phyloP scores from a whole-genome alignment of 2,888 invertebrate species.

The Flexamia atlantica region DNA sequence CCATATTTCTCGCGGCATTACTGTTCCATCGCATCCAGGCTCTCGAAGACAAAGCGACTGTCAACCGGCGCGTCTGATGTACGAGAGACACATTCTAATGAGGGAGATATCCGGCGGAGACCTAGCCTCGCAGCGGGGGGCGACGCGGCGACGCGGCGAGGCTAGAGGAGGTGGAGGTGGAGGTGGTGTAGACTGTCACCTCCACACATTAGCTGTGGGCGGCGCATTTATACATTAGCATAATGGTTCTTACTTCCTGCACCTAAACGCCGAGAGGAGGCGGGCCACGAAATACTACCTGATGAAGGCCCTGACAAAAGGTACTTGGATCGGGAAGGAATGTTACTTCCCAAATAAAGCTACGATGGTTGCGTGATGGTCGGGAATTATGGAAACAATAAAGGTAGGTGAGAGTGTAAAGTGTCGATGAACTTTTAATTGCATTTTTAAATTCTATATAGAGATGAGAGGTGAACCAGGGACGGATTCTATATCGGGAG shows the following conservation, averaged over 20 bases:
- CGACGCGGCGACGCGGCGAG: not conserved
- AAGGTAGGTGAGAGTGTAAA: too few relatives aligned
- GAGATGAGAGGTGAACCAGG: too few relatives aligned
- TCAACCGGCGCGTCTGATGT: not conserved
- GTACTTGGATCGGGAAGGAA: too few relatives aligned
- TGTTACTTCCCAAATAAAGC: too few relatives aligned
- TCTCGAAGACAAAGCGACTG: not conserved
- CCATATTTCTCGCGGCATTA: not conserved
- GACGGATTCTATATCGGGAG: too few relatives aligned
- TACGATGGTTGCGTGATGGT: too few relatives aligned
- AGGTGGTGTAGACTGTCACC: conserved; percentile 11
- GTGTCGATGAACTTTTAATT: too few relatives aligned
- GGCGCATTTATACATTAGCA: conserved; percentile 34
- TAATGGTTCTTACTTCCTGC: conserved; percentile 20
- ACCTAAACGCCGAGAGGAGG: not conserved
- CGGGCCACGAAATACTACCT: conserved; percentile 9
- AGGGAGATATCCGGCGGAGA: not conserved
- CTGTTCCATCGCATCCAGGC: not conserved
- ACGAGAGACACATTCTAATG: not conserved
- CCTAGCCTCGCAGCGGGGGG: not conserved
- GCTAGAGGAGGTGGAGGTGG: not conserved
- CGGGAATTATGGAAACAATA: too few relatives aligned
- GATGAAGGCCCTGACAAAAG: too few relatives aligned
- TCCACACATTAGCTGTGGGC: conserved; percentile 7
- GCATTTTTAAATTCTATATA: too few relatives aligned